These are phyloP conservation scores for Eptesicus fuscus DNA, from an alignment of 2,113 vertebrate genomes.

Conservation along the genomic window DNA sequence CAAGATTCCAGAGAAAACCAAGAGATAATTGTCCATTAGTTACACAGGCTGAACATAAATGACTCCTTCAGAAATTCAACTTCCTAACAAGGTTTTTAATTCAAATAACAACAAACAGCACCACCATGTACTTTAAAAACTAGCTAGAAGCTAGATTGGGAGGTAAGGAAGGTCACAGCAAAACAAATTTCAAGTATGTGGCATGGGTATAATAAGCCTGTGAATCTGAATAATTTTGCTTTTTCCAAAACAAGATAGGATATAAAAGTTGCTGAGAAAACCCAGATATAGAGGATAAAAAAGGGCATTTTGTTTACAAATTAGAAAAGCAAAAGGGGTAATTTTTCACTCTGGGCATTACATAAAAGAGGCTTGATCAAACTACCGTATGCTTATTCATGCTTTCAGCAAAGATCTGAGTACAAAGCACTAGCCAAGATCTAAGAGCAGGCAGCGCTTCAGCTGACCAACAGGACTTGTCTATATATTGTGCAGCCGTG, in stretches of 20 bases:
- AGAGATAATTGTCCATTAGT: constrained; percentile 49
- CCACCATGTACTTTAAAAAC: background rate
- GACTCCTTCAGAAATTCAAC: background rate
- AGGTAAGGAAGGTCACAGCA: background rate
- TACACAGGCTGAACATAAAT: constrained; percentile 42
- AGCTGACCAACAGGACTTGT: background rate
- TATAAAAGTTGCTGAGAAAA: background rate
- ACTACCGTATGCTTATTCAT: background rate
- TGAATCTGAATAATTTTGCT: background rate
- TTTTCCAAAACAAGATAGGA: background rate
- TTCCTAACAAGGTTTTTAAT: constrained; percentile 38
- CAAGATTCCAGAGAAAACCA: constrained; percentile 20
- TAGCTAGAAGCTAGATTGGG: background rate
- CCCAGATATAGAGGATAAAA: background rate
- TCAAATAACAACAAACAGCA: background rate
- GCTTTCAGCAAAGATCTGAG: background rate
- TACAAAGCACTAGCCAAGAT: background rate
- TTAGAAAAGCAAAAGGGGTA: background rate
- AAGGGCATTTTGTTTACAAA: background rate
- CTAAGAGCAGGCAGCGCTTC: background rate
- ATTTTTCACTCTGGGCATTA: background rate
- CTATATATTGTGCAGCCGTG: accelerated
- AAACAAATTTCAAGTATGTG: background rate
- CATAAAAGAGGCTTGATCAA: background rate
- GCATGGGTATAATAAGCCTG: background rate